Evolutionary conservation across 1,140 invertebrate species (phyloP).

Genomic region (Nasonia longicornis): DNA sequence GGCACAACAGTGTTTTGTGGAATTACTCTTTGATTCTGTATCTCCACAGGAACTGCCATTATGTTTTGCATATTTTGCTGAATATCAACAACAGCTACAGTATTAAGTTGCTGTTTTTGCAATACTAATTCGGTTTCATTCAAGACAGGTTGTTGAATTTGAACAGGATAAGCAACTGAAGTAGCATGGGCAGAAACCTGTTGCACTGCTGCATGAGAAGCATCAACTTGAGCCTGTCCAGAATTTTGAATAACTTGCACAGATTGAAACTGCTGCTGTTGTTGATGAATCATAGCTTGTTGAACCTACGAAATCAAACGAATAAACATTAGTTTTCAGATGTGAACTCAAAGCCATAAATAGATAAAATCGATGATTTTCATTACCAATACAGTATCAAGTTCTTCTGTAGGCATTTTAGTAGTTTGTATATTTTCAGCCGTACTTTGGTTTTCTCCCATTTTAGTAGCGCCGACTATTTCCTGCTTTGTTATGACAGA

Average conservation of each 20-base stretch:
- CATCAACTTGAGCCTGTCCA: conserved; percentile 46
- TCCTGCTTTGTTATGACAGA: conserved; percentile 9
- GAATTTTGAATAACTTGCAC: conserved; percentile 47
- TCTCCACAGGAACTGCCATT: conserved; percentile 12
- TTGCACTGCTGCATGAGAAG: conserved; percentile 19
- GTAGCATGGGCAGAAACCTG: conserved; percentile 35
- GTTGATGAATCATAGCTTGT: conserved; percentile 6
- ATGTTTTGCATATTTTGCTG: conserved; percentile 45
- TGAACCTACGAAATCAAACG: conserved; percentile 17
- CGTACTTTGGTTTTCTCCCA: not conserved
- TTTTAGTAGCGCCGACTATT: conserved; percentile 11
- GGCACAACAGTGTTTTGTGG: conserved; percentile 47
- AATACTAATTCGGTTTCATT: conserved; percentile 33
- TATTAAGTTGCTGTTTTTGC: conserved; percentile 45
- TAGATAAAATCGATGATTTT: not conserved
- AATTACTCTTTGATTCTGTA: conserved; percentile 43
- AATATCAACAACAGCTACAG: conserved; percentile 28
- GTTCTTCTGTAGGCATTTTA: conserved; percentile 25
- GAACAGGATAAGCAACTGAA: conserved; percentile 32
- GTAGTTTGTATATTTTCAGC: conserved; percentile 31
- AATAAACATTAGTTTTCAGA: not conserved
- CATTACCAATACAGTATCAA: conserved; percentile 34
- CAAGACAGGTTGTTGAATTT: not conserved
- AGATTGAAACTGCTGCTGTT: conserved; percentile 26
- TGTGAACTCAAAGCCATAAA: not conserved